Percentiles rank a stretch among this genome's conserved stretches.
phyloP scores from a whole-genome alignment of 2,113 vertebrate genomes.

The Polypterus bichir region DNA sequence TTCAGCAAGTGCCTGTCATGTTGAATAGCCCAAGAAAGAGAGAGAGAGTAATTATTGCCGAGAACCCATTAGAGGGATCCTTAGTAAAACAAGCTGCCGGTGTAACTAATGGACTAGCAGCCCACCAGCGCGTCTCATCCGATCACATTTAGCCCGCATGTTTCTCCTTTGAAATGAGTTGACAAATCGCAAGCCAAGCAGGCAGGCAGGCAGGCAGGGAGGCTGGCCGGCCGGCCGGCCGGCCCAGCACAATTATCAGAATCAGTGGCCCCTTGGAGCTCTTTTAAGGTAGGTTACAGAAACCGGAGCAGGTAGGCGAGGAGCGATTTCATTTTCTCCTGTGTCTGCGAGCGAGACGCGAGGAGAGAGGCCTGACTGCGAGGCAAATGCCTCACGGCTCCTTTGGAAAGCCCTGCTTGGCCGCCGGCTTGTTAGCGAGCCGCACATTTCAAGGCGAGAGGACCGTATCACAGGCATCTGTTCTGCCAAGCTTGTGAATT shows the following conservation, averaged over 20 bases:
- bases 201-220: slow-evolving; percentile 37
- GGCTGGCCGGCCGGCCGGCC: slow-evolving; percentile 24
- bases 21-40: slow-evolving; percentile 63
- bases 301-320: slow-evolving; percentile 20
- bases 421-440: slow-evolving; percentile 16
- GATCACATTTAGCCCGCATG: slow-evolving; percentile 61
- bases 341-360: too few relatives aligned
- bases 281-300: slow-evolving; percentile 33
- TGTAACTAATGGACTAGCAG: slow-evolving; percentile 91
- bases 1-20: slow-evolving; percentile 71
- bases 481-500: slow-evolving; percentile 5
- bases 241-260: slow-evolving; percentile 60
- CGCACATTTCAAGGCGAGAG: slow-evolving; percentile 3
- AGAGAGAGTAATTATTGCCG: slow-evolving; percentile 88
- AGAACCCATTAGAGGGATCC: slow-evolving; percentile 92
- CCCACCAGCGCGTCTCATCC: slow-evolving; percentile 58
- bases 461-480: background rate
- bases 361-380: slow-evolving; percentile 18
- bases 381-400: slow-evolving; percentile 22
- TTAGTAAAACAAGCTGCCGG: slow-evolving; percentile 76
- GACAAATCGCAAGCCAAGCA: slow-evolving; percentile 33
- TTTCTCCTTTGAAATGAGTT: slow-evolving; percentile 64
- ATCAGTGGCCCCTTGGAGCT: slow-evolving; percentile 26
- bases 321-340: background rate
- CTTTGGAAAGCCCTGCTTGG: slow-evolving; percentile 7